Evolutionary conservation across 2,113 vertebrate species (phyloP).

Genomic region (Lampris incognitus): DNA sequence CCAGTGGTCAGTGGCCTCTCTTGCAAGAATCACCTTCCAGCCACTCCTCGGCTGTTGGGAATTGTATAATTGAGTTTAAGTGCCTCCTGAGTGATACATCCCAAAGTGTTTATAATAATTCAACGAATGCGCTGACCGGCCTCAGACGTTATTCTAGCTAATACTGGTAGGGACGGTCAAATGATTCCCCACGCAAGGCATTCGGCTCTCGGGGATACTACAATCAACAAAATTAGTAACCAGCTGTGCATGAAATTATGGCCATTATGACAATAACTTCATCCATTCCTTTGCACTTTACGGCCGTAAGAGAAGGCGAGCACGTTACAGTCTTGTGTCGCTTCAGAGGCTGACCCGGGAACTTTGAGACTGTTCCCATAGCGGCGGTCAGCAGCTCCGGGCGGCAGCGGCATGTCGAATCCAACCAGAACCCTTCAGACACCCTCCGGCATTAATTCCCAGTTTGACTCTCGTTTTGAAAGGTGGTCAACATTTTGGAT

Average conservation of each 20-base stretch:
- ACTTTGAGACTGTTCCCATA: neutral
- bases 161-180: neutral
- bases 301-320: constrained; percentile 13
- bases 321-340: constrained; percentile 11
- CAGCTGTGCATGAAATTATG: constrained; percentile 62
- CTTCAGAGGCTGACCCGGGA: constrained; percentile 15
- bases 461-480: constrained; percentile 5
- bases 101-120: constrained; percentile 34
- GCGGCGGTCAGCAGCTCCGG: neutral
- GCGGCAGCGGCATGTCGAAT: neutral
- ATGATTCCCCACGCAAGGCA: constrained; percentile 35
- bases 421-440: neutral
- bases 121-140: constrained; percentile 2
- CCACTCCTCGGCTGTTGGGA: constrained; percentile 21
- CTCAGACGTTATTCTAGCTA: constrained; percentile 18
- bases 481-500: neutral
- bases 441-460: neutral
- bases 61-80: constrained; percentile 28
- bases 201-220: constrained; percentile 24
- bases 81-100: constrained; percentile 36
- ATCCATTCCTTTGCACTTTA: constrained; percentile 48
- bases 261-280: constrained; percentile 62
- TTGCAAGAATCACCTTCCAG: constrained; percentile 26
- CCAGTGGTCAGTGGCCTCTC: constrained; percentile 47
- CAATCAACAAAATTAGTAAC: constrained; percentile 45